Evolutionary conservation across 1,140 invertebrate species (phyloP).

Genomic region (Acromyrmex charruanus): DNA sequence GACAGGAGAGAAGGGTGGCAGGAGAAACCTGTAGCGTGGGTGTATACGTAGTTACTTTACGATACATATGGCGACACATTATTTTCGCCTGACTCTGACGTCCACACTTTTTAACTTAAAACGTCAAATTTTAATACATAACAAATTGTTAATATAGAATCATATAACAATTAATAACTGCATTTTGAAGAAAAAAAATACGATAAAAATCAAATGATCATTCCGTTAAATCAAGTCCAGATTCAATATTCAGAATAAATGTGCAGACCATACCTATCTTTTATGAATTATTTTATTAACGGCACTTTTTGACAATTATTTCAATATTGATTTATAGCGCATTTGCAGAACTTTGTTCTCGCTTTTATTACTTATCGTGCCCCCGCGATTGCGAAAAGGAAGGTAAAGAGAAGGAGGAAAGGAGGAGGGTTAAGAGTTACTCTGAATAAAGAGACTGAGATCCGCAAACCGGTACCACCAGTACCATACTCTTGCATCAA

Average conservation of each 20-base stretch:
- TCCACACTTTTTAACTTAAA: slow-evolving; percentile 21
- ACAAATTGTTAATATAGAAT: background rate
- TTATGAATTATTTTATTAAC: slow-evolving; percentile 9
- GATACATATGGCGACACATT: slow-evolving; percentile 30
- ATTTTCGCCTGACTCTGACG: slow-evolving; percentile 26
- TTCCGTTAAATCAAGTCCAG: background rate
- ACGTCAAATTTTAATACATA: background rate
- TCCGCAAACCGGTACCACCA: slow-evolving; percentile 59
- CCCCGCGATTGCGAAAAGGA: slow-evolving; percentile 53
- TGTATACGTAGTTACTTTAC: slow-evolving; percentile 52
- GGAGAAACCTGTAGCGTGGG: slow-evolving; percentile 36
- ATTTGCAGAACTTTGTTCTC: slow-evolving; percentile 24
- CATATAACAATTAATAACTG: background rate
- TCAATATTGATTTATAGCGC: slow-evolving; percentile 34
- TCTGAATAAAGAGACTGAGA: slow-evolving; percentile 50
- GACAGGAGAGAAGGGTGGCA: background rate
- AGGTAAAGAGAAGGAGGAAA: slow-evolving; percentile 8
- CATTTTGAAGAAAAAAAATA: background rate
- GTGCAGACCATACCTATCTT: background rate
- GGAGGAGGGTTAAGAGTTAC: slow-evolving; percentile 41
- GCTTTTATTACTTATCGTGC: slow-evolving; percentile 58
- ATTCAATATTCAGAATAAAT: background rate
- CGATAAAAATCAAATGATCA: background rate
- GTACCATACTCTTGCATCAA: slow-evolving; percentile 15
- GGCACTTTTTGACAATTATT: slow-evolving; percentile 19